phyloP scores from a whole-genome alignment of 2,113 vertebrate genomes.

The Myxocyprinus asiaticus region DNA sequence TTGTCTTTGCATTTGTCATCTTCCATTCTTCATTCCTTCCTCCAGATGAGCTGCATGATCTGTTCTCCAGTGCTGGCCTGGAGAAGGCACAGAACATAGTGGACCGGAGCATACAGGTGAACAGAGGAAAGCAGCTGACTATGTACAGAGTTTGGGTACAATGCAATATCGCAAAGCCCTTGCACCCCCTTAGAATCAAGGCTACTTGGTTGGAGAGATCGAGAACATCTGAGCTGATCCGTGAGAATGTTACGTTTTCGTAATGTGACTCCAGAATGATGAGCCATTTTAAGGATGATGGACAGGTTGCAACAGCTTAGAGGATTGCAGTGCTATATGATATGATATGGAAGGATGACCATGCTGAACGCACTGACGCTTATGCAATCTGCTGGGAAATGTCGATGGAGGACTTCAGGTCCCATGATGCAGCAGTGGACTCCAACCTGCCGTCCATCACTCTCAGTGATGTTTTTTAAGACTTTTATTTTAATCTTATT shows the following conservation, averaged over 20 bases:
- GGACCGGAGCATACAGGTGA: slow-evolving; percentile 92
- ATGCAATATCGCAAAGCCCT: slow-evolving; percentile 88
- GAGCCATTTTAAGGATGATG: background rate
- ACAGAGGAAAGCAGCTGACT: slow-evolving; percentile 92
- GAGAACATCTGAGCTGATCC: background rate
- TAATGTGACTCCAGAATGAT: background rate
- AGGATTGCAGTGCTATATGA: background rate
- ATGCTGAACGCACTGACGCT: background rate
- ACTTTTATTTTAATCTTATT: background rate
- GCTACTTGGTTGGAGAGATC: background rate
- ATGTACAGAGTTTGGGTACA: slow-evolving; percentile 99
- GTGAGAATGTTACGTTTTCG: background rate
- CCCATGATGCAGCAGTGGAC: background rate
- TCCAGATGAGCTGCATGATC: slow-evolving; percentile 84
- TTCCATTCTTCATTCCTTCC: slow-evolving; percentile 29
- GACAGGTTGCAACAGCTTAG: background rate
- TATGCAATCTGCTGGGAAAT: background rate
- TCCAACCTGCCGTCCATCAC: background rate
- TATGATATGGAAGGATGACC: background rate
- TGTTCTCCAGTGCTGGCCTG: slow-evolving; percentile 84
- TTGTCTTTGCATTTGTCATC: background rate
- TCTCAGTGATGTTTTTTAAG: slow-evolving; percentile 37
- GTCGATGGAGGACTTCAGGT: background rate
- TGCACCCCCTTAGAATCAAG: background rate
- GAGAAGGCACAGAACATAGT: slow-evolving; percentile 92